Evolutionary conservation across 37 sponge, comb jelly and placozoan species (phyloP), one percentile per base, ranked within the genome.

Genomic region (Mnemiopsis leidyi): DNA sequence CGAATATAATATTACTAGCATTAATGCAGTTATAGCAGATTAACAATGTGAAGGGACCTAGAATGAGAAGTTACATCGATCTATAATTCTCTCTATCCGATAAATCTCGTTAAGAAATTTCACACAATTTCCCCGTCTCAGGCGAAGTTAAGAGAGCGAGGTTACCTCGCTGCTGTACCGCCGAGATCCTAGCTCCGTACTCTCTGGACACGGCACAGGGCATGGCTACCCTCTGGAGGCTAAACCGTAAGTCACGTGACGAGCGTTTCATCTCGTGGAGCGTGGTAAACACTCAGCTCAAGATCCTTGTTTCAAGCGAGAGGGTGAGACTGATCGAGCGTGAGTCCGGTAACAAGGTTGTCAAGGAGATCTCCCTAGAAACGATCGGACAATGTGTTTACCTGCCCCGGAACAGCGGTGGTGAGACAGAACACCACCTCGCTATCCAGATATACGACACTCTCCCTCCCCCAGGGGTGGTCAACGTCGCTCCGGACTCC

Each of bases 211-310:
- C 82, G 3, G 82, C 82, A 20, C 82, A 79, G 9, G 82, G 82
- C 82, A 32, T 36, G 82, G 82, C 36, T 79, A 36, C 82, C 36
- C 82, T 79, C 21, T 79, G 82, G 82, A 33, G 5, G 21, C 82
- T 79, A 9, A 79, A 79, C 82, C 34, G 29, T 9, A 79, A 79
- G 82, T 36, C 37, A 16, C 34, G 37, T 23, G 36, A 35, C 21
- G 82, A 79, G 36, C 23, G 5, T 34, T 79, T 79, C 37, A 79
- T 79, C 5, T 79, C 82, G 5, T 79, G 82, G 82, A 23, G 82
- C 36, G 38, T 36, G 20, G 36, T 79, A 9, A 79, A 79, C 82
- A 33, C 23, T 9, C 34, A 1, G 2, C 37, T 36, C 23, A 32
- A 35, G 29, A 33, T 79, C 82, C 36, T 79, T 5, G 29, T 79